phyloP scores from a whole-genome alignment of 2,797 vertebrate species.

The Amblyraja radiata region DNA sequence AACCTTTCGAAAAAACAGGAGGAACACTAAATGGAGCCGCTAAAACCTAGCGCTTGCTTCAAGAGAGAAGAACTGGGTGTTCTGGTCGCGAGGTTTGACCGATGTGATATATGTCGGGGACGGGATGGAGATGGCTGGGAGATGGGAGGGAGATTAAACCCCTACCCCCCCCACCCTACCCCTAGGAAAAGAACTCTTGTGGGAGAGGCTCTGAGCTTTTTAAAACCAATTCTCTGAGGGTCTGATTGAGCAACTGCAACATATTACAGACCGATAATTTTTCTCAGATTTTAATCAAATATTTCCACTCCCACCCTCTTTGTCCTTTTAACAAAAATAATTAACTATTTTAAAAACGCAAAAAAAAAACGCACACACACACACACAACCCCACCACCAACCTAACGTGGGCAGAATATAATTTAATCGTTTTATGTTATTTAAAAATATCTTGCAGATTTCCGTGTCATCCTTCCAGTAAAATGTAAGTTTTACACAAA shows the following conservation, averaged over 20 bases:
- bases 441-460: constrained; percentile 19
- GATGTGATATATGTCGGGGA: not conserved
- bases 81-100: not conserved
- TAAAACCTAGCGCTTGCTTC: not conserved
- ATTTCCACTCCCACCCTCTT: not conserved
- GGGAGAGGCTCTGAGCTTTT: not conserved
- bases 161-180: no score
- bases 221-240: not conserved
- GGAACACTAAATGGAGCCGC: not conserved
- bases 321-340: constrained; percentile 4
- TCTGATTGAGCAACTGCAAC: not conserved
- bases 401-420: constrained; percentile 24
- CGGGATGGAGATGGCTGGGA: not conserved
- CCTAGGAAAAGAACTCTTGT: not conserved
- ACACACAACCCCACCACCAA: no score
- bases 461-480: constrained; percentile 15
- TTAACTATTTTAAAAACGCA: constrained; percentile 22
- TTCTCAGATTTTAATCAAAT: constrained; percentile 9
- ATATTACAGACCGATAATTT: not conserved
- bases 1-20: not conserved
- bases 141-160: not conserved
- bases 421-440: constrained; percentile 34
- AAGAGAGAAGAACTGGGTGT: not conserved
- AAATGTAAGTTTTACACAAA: constrained; percentile 9
- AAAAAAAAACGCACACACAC: not conserved